Conservation (phyloP, 2,113 vertebrate species). For the Zootoca vivipara region DNA sequence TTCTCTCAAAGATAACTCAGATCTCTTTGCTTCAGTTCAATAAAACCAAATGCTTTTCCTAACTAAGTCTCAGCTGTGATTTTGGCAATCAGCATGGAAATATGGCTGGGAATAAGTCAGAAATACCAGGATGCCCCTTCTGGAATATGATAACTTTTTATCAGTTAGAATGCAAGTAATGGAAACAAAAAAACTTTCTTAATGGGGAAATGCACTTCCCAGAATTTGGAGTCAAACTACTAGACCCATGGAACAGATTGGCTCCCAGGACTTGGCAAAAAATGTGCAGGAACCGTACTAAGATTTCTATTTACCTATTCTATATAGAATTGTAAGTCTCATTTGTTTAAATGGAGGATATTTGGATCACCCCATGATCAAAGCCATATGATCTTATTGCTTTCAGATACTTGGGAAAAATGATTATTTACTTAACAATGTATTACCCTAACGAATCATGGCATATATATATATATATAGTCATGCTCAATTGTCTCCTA, state of each 20-base stretch:
- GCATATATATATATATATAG: too few relatives aligned
- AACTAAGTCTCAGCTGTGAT: constrained; percentile 35
- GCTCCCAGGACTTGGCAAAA: not conserved
- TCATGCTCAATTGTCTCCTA: too few relatives aligned
- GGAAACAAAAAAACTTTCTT: not conserved
- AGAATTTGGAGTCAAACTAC: not conserved
- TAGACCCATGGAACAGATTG: not conserved
- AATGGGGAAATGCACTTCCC: not conserved
- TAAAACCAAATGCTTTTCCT: constrained; percentile 67
- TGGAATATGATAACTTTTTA: not conserved
- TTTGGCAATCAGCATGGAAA: not conserved
- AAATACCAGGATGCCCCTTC: too few relatives aligned
- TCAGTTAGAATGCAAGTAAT: too few relatives aligned
- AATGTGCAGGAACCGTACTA: not conserved
- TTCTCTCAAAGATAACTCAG: constrained; percentile 47
- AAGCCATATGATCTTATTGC: too few relatives aligned
- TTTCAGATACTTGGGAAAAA: too few relatives aligned
- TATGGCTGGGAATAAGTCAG: not conserved
- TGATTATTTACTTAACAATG: too few relatives aligned
- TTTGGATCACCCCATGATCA: too few relatives aligned
- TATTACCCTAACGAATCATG: too few relatives aligned
- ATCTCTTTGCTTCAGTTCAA: constrained; percentile 57
- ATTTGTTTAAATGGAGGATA: too few relatives aligned
- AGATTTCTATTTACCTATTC: not conserved
- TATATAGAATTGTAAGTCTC: too few relatives aligned